These are phyloP conservation scores for Callyntrura guangdongensis DNA, from an alignment of 2,888 invertebrate species.

Conservation along the genomic window DNA sequence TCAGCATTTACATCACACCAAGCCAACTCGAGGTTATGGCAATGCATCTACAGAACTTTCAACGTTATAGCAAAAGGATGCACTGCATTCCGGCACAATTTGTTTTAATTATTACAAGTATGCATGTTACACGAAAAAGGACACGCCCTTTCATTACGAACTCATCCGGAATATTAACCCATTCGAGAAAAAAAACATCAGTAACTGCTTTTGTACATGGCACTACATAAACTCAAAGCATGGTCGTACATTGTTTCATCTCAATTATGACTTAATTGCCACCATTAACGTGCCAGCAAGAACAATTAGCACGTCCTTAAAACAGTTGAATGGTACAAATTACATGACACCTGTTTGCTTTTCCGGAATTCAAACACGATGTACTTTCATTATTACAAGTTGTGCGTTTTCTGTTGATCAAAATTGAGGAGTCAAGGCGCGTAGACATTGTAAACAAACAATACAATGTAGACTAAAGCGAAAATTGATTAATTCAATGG, in stretches of 20 bases:
- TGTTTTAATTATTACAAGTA: constrained; percentile 64
- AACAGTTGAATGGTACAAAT: constrained; percentile 34
- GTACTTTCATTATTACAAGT: no score
- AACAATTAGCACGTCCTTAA: constrained; percentile 46
- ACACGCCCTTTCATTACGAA: constrained; percentile 68
- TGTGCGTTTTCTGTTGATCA: no score
- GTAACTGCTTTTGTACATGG: neutral
- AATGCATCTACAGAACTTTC: neutral
- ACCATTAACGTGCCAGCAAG: constrained; percentile 4
- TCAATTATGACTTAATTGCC: constrained; percentile 53
- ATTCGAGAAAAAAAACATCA: neutral
- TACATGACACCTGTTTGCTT: constrained; percentile 37
- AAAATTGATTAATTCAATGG: no score
- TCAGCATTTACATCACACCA: neutral
- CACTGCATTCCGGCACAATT: constrained; percentile 52
- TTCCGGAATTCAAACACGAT: no score
- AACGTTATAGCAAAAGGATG: constrained; percentile 20
- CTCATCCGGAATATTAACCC: constrained; percentile 52
- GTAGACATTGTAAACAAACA: no score
- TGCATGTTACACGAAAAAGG: constrained; percentile 20
- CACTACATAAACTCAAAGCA: neutral
- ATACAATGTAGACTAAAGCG: no score
- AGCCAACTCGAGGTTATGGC: neutral
- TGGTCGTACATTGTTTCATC: neutral
- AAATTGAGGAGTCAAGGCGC: no score